Evolutionary conservation across 2,113 vertebrate genomes (phyloP).

Genomic region (Pyxicephalus adspersus): DNA sequence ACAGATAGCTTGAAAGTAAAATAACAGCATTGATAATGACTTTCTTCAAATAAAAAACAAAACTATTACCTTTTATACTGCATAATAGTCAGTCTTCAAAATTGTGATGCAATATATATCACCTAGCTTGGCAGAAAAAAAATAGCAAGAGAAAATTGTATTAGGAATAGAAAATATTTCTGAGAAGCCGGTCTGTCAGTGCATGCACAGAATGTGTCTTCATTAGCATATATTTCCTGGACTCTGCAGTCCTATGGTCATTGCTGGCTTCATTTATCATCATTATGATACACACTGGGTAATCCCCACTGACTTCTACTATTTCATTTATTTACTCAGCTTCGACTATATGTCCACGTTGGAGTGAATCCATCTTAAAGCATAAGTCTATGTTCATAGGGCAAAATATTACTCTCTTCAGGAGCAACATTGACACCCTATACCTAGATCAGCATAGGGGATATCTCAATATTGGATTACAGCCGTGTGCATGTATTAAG

Average conservation of each 20-base stretch:
- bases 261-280: conserved; percentile 51
- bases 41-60: neutral
- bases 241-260: conserved; percentile 35
- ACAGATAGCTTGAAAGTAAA: too few relatives aligned
- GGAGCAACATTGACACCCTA: neutral
- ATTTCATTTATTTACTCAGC: conserved; percentile 48
- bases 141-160: conserved; percentile 13
- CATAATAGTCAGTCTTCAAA: conserved; percentile 1
- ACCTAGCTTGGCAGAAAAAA: neutral
- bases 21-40: too few relatives aligned
- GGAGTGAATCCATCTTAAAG: conserved; percentile 49
- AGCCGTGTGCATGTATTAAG: conserved; percentile 24
- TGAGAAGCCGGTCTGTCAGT: conserved; percentile 19
- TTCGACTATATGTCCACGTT: conserved; percentile 48
- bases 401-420: conserved; percentile 15
- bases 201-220: conserved; percentile 20
- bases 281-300: conserved; percentile 41
- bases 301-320: conserved; percentile 34
- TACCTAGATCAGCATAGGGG: conserved; percentile 5
- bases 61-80: conserved; percentile 2
- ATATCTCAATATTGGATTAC: conserved; percentile 17
- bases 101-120: neutral
- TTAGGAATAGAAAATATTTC: conserved; percentile 20
- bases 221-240: conserved; percentile 44
- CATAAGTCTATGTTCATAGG: conserved; percentile 27